Conservation (phyloP, 2,888 invertebrate species). For the Sesia bembeciformis region DNA sequence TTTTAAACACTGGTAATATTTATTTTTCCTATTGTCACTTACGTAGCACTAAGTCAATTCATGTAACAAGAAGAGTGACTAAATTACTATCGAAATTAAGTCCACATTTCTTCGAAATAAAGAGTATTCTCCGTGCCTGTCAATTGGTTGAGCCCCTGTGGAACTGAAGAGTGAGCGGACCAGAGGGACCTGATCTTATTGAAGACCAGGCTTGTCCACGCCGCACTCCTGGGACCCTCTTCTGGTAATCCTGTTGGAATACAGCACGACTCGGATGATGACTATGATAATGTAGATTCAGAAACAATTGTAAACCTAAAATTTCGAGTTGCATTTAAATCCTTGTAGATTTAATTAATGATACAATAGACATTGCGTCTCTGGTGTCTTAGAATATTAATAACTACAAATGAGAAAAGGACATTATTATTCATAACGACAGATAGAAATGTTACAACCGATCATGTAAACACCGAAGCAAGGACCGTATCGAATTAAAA, state of each 20-base stretch:
- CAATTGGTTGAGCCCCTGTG: conserved; percentile 88
- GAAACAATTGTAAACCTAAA: not conserved
- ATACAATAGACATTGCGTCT: too few relatives aligned
- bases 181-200: conserved; percentile 92
- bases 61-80: too few relatives aligned
- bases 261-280: conserved; percentile 1
- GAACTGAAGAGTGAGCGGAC: conserved; percentile 83
- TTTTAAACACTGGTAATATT: too few relatives aligned
- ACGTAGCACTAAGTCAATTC: not conserved
- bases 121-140: conserved; percentile 71
- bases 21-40: not conserved
- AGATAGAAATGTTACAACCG: conserved; percentile 43
- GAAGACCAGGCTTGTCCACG: conserved; percentile 86
- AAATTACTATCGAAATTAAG: not conserved
- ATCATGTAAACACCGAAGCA: conserved; percentile 27
- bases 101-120: not conserved
- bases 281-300: not conserved
- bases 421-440: conserved; percentile 34
- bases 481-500: conserved; percentile 46
- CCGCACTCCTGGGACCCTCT: conserved; percentile 61
- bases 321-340: not conserved
- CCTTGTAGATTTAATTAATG: not conserved
- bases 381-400: not conserved
- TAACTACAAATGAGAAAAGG: conserved; percentile 15
- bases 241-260: conserved; percentile 58